Conservation (phyloP, 2,888 invertebrate genomes). For the Macrophya annulata region DNA sequence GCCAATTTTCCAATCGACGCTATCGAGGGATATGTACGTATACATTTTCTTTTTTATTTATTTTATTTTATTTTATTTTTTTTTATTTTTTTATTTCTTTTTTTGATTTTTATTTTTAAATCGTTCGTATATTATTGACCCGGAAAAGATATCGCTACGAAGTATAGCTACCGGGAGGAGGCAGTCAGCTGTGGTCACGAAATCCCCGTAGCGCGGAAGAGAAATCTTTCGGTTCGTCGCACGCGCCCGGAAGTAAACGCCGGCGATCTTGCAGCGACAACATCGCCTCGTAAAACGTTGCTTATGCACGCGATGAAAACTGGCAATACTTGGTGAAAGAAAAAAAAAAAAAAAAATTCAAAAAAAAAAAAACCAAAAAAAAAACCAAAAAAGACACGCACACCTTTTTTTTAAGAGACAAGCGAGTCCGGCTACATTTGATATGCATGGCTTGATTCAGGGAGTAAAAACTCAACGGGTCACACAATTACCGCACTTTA, state of each 20-base stretch:
- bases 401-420: slow-evolving; percentile 14
- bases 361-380: not conserved
- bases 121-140: not conserved
- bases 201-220: slow-evolving; percentile 23
- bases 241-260: slow-evolving; percentile 34
- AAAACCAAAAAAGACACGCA: not conserved
- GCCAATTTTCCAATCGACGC: not conserved
- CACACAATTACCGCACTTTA: slow-evolving; percentile 33
- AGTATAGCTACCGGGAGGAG: not conserved
- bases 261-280: slow-evolving; percentile 44
- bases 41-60: no score
- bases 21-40: not conserved
- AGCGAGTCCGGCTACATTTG: not conserved
- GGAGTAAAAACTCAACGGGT: not conserved
- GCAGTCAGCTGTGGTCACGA: slow-evolving; percentile 50
- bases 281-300: slow-evolving; percentile 40
- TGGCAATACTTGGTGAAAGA: not conserved
- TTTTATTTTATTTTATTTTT: no score
- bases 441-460: not conserved
- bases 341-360: not conserved
- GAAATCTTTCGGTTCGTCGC: slow-evolving; percentile 45
- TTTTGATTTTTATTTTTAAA: no score
- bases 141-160: not conserved
- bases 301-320: slow-evolving; percentile 42
- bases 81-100: no score